Base-by-base conservation (phyloP, 2,797 vertebrate species). In the Acipenser transmontanus region DNA sequence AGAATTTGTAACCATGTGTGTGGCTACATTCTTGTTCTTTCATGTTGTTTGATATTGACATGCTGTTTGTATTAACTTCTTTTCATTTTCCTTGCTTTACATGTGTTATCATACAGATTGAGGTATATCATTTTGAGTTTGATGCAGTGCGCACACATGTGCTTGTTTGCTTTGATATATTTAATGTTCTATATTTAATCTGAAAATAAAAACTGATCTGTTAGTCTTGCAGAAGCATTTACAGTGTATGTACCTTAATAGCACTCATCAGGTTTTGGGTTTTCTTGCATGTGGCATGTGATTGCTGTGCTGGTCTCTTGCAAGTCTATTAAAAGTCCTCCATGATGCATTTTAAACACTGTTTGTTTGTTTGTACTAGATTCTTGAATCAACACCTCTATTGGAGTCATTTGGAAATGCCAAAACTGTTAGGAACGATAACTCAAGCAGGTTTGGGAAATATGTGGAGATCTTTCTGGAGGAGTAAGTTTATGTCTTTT, bases 381-480 rank as follows among this genome's bases (percentile, higher is more conserved):
- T 99, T 81, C 92, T 99, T 50, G 95, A 99, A 87, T 95, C 96
- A 8, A 94, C 95, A 49, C 96, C 97, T 72, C 90, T 98, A 69
- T 85, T 99, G 88, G 96, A 99, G 86, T 96, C 97, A 73, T 99
- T 99, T 69, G 96, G 97, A 88, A 99, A 99, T 2, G 97, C 97
- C 95, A 99, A 99, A 95, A 99, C 97, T 0, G 94, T 99, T 73
- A 88, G 95, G 78, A 99, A 99, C 0, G 91, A 99, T 82, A 99
- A 99, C 80, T 99, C 97, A 82, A 99, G 96, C 86, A 92, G 96
- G 82, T 99, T 98, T 60, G 96, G 97, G 77, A 99, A 99, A 87
- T 97, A 96, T 67, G 85, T 98, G 78, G 96, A 99, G 80, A 90
- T 99, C 78, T 98, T 95, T 88, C 82, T 99, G 81, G 94, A 98